Evolutionary conservation across 2,888 invertebrate genomes (phyloP), one percentile per base, ranked within the genome.

Genomic region (Hecatera dysodea): DNA sequence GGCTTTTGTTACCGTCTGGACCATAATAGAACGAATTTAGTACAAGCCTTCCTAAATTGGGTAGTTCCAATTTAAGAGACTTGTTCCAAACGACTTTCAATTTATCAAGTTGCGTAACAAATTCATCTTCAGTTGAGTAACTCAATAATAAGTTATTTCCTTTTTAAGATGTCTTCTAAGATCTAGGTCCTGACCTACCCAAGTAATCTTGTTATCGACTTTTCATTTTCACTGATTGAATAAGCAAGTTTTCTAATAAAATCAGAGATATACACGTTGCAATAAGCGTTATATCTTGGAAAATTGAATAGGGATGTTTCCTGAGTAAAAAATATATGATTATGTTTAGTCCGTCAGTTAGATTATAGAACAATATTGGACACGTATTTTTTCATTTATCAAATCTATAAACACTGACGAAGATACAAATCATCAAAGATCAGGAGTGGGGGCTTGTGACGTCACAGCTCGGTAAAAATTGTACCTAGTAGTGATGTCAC

Each of bases 81-180:
- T 46, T 33, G 50, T 36, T 63, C 46, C 27, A 42, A 80, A 66
- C 56, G 75, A 61, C 50, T 65, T 74, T 74, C 65, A 80, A 73
- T 74, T 74, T 80, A 74, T 80, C 50, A 50, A 65, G 65, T 60
- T 50, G 39, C 52, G 74, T 50, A 80, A 65, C 65, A 65, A 74
- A 65, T 79, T 75, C 57, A 71, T 74, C 50, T 74, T 62, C 55
- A 48, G 42, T 19, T 8, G 52, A 64, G 72, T 78, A 75, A 78
- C 62, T 56, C 55, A 65, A 76, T 76, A 53, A 52, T 19, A 57
- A 46, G 56, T 61, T 56, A 74, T 76, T 76, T 80, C 56, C 75
- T 61, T 61, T 73, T 65, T 65, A 57, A 36, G 65, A 57, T n/a
- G 59, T 55, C 46, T 52, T 74, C 60, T 62, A 46, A 42, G 57